Conservation (phyloP, 2,888 invertebrate species). For the Drosophila crucigera region DNA sequence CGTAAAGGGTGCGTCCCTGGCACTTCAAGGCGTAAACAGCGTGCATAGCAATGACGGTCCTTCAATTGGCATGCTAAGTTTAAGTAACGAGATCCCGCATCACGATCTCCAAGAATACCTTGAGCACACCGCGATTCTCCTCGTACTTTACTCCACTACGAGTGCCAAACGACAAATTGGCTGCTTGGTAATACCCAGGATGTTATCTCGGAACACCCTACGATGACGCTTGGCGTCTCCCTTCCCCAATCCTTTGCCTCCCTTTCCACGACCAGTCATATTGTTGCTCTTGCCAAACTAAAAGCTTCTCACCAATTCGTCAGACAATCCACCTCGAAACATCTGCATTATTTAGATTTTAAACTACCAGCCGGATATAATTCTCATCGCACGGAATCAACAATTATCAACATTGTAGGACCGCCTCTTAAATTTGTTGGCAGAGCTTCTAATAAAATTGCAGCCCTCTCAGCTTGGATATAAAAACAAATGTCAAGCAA, state of each 20-base stretch:
- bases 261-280: conserved; percentile 93
- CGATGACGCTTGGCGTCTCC: conserved; percentile 93
- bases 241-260: conserved; percentile 92
- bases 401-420: not conserved
- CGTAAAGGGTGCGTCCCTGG: conserved; percentile 90
- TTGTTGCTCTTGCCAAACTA: conserved; percentile 53
- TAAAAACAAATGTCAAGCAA: conserved; percentile 3
- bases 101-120: conserved; percentile 92
- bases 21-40: too few species aligned
- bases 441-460: too few species aligned
- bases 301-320: conserved; percentile 24
- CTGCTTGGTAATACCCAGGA: conserved; percentile 92
- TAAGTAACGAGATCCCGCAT: conserved; percentile 86
- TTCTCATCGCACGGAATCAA: not conserved
- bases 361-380: not conserved
- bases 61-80: too few species aligned
- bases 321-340: not conserved
- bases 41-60: too few species aligned
- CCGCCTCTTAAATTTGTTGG: not conserved
- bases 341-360: not conserved
- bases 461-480: not conserved
- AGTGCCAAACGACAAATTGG: conserved; percentile 90
- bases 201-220: conserved; percentile 92
- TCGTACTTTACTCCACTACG: conserved; percentile 90
- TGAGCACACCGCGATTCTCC: conserved; percentile 91